Percentiles rank a stretch among this genome's conserved stretches.
Evolutionary conservation across 1,140 invertebrate species (phyloP).

Genomic region (Hyles vespertilio): DNA sequence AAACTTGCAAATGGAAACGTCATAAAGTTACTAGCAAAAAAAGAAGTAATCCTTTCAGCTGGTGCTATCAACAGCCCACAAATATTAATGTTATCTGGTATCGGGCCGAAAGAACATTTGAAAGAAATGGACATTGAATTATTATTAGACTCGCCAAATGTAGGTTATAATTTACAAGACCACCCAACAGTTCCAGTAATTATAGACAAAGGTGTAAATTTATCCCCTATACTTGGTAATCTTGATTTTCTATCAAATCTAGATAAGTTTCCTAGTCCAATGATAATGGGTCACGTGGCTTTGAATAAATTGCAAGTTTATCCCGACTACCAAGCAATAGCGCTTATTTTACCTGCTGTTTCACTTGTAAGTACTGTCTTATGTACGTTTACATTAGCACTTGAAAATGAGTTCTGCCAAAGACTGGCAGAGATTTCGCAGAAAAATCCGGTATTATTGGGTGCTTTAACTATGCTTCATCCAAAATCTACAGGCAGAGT

Average conservation of each 20-base stretch:
- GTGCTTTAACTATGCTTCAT: neutral
- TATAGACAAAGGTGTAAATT: slow-evolving; percentile 67
- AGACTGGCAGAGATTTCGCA: slow-evolving; percentile 75
- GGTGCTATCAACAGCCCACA: slow-evolving; percentile 72
- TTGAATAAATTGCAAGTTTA: slow-evolving; percentile 50
- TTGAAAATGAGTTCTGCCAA: slow-evolving; percentile 75
- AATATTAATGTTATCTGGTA: slow-evolving; percentile 51
- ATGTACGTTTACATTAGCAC: slow-evolving; percentile 79
- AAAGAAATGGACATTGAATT: slow-evolving; percentile 58
- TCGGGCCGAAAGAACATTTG: slow-evolving; percentile 49
- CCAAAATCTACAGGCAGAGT: slow-evolving; percentile 86
- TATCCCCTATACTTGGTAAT: slow-evolving; percentile 79
- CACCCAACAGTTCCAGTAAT: slow-evolving; percentile 80
- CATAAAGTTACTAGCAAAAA: slow-evolving; percentile 30
- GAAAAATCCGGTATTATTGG: slow-evolving; percentile 81
- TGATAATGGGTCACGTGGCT: slow-evolving; percentile 84
- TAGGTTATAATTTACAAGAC: slow-evolving; percentile 84
- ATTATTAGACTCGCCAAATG: slow-evolving; percentile 76
- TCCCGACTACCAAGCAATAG: slow-evolving; percentile 43
- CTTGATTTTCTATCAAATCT: slow-evolving; percentile 78
- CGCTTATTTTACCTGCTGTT: slow-evolving; percentile 25
- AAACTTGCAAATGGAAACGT: slow-evolving; percentile 47
- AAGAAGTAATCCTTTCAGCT: slow-evolving; percentile 74
- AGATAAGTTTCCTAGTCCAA: slow-evolving; percentile 84
- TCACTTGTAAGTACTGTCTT: slow-evolving; percentile 80